A percentile compares a stretch with the other conserved stretches of the same genome.
Evolutionary conservation across 2,888 invertebrate genomes (phyloP).

Genomic region (Diachrysia chrysitis): DNA sequence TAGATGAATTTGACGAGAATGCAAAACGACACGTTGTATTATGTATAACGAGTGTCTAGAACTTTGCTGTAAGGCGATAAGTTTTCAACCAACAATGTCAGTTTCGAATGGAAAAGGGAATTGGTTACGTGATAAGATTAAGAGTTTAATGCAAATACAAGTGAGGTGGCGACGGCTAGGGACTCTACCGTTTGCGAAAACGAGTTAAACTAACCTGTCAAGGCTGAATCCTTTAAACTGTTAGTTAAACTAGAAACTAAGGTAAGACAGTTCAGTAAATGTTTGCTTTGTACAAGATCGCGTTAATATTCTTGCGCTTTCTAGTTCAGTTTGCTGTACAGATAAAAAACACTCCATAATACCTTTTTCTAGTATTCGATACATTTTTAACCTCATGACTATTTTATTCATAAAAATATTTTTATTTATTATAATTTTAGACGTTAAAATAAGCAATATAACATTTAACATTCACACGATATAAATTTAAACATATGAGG

Average conservation of each 20-base stretch:
- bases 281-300: not conserved
- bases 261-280: not conserved
- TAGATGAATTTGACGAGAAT: no score
- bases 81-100: slow-evolving; percentile 2
- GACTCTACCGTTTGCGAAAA: slow-evolving; percentile 7
- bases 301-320: not conserved
- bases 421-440: no score
- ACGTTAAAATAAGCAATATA: no score
- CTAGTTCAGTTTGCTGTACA: not conserved
- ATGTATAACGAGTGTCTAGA: no score
- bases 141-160: slow-evolving; percentile 51
- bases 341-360: no score
- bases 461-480: no score
- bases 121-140: slow-evolving; percentile 62
- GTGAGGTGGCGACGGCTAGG: slow-evolving; percentile 7
- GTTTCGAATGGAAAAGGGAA: slow-evolving; percentile 33
- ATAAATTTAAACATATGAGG: no score
- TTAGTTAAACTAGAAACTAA: not conserved
- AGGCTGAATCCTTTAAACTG: slow-evolving; percentile 12
- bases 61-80: not conserved
- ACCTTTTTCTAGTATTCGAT: no score
- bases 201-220: slow-evolving; percentile 24
- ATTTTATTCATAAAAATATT: no score
- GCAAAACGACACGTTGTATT: no score
- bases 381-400: no score